Evolutionary conservation across 2,113 vertebrate genomes (phyloP).

Genomic region (Bos taurus): ARS-UCD2.0 NC_037333.1:39393001-39393500

Average conservation of each 20-base stretch:
- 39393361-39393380: neutral
- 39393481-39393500: neutral
- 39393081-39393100: neutral
- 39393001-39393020: neutral
- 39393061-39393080: neutral
- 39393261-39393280: neutral
- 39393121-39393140: neutral
- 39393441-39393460: neutral
- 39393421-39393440: neutral
- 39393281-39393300: neutral
- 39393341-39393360: neutral
- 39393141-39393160: accelerated
- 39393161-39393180: neutral
- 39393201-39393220: neutral
- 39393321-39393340: neutral
- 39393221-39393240: neutral
- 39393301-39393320: neutral
- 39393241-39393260: neutral
- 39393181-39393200: neutral
- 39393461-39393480: neutral
- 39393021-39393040: neutral
- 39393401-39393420: conserved; percentile 1
- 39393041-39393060: neutral
- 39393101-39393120: neutral
- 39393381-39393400: neutral